These are phyloP conservation scores for Bombus confusus DNA, from an alignment of 1,140 invertebrate genomes.

Conservation along the genomic window DNA sequence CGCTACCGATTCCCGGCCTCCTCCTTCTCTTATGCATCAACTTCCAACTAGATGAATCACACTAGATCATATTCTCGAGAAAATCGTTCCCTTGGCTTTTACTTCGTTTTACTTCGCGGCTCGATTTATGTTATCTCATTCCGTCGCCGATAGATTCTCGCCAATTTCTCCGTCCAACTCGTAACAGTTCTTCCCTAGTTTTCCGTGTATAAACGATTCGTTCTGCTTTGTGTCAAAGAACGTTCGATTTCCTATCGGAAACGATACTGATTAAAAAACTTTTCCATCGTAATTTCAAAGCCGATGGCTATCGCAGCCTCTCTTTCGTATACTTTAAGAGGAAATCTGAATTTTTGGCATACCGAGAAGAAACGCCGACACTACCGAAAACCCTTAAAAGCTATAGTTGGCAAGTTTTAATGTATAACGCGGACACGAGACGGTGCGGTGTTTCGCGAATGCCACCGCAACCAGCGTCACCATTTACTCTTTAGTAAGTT, in stretches of 20 bases:
- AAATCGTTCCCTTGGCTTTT: conserved; percentile 25
- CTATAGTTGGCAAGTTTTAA: conserved; percentile 69
- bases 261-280: conserved; percentile 33
- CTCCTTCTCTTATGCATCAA: conserved; percentile 11
- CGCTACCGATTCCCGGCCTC: not conserved
- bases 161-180: conserved; percentile 6
- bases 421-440: conserved; percentile 43
- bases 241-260: not conserved
- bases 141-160: conserved; percentile 19
- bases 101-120: not conserved
- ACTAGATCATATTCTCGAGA: not conserved
- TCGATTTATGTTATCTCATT: conserved; percentile 42
- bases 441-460: conserved; percentile 13
- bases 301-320: not conserved
- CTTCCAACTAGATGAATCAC: conserved; percentile 30
- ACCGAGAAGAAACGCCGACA: not conserved
- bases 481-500: conserved; percentile 69
- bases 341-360: conserved; percentile 33
- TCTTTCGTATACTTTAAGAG: not conserved
- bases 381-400: conserved; percentile 64
- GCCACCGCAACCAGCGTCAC: conserved; percentile 39
- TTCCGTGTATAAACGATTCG: not conserved
- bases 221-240: not conserved
- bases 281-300: not conserved
- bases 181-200: not conserved